Percentiles rank a stretch among this genome's conserved stretches.
Conservation (phyloP, 2,797 vertebrate genomes). For the Novumbra hubbsi region DNA sequence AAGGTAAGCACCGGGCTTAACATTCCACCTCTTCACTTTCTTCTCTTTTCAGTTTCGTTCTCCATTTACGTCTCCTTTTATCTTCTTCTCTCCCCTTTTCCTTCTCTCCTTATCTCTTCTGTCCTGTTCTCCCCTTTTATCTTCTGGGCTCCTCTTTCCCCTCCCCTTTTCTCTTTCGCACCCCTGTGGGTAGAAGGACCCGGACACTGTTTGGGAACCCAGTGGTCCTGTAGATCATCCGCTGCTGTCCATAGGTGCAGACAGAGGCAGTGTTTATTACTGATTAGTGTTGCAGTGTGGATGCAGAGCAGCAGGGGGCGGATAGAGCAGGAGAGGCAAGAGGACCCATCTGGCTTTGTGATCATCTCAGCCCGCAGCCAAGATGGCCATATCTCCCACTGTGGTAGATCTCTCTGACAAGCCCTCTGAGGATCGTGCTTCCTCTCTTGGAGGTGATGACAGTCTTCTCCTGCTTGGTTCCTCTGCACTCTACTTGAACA, state of each 20-base stretch:
- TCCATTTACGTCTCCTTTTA: not conserved
- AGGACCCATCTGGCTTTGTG: slow-evolving; percentile 60
- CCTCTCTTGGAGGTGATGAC: slow-evolving; percentile 46
- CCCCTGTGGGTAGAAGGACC: not conserved
- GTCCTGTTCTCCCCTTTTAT: not conserved
- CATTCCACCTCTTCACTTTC: not conserved
- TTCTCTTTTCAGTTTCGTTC: not conserved
- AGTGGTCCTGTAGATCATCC: slow-evolving; percentile 1
- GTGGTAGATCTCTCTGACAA: slow-evolving; percentile 26
- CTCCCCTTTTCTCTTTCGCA: not conserved
- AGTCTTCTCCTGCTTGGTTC: slow-evolving; percentile 29
- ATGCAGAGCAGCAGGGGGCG: slow-evolving; percentile 22
- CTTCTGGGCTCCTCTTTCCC: slow-evolving; percentile 25
- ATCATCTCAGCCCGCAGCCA: slow-evolving; percentile 30
- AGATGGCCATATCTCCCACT: slow-evolving; percentile 40
- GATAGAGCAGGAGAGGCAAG: not conserved
- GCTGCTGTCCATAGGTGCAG: slow-evolving; percentile 27
- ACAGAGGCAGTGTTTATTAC: slow-evolving; percentile 22
- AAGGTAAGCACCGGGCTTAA: slow-evolving; percentile 67
- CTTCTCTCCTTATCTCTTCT: not conserved
- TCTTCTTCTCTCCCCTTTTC: not conserved
- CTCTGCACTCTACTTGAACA: not conserved
- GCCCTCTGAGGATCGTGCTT: slow-evolving; percentile 34
- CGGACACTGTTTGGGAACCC: not conserved
- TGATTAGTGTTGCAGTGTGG: slow-evolving; percentile 20